Evolutionary conservation across 2,797 vertebrate species (phyloP).

Genomic region (Lepilemur ruficaudatus): DNA sequence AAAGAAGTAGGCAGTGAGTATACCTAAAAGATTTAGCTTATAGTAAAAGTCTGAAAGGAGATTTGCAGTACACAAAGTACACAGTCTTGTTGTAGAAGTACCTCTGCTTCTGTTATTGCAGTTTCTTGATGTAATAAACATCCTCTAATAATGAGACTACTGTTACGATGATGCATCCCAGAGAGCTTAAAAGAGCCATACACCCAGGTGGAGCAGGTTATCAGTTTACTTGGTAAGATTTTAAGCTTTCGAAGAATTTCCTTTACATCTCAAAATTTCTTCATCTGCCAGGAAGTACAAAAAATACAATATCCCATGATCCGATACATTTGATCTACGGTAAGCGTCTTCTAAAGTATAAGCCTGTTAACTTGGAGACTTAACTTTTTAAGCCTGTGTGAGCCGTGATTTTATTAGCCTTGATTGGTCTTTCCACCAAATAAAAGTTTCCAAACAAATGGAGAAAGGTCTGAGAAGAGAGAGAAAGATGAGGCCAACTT

Average conservation of each 20-base stretch:
- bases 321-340: neutral
- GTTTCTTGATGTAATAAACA: neutral
- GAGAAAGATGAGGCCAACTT: neutral
- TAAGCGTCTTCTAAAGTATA: neutral
- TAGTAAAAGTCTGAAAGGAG: neutral
- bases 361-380: neutral
- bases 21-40: neutral
- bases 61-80: neutral
- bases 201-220: fast-evolving
- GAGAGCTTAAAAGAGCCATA: neutral
- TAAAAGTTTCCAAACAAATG: neutral
- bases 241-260: neutral
- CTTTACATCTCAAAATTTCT: neutral
- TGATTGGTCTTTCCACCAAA: neutral
- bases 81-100: neutral
- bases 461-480: neutral
- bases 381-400: neutral
- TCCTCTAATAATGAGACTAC: neutral
- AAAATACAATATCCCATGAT: neutral
- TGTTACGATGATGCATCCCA: fast-evolving
- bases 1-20: too few relatives aligned
- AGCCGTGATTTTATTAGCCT: neutral
- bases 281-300: neutral
- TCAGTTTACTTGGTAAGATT: neutral
- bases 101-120: neutral